phyloP scores from a whole-genome alignment of 2,113 vertebrate genomes.

The Fukomys damarensis region DNA sequence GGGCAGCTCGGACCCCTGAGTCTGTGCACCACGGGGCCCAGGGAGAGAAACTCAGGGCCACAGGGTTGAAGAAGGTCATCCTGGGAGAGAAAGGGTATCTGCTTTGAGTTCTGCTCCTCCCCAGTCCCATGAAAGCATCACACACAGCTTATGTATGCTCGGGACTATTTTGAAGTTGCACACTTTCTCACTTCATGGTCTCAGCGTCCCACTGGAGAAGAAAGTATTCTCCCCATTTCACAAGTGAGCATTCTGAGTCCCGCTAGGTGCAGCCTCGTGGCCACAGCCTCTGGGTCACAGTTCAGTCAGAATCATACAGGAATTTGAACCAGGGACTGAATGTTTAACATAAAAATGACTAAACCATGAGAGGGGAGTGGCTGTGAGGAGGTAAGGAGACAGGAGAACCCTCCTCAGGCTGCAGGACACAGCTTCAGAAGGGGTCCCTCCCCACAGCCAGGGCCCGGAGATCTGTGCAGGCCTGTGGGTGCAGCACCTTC shows the following conservation, averaged over 20 bases:
- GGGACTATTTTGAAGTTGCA: accelerated
- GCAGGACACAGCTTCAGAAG: neutral
- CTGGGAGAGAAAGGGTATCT: neutral
- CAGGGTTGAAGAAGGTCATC: neutral
- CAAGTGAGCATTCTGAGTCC: neutral
- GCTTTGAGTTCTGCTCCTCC: neutral
- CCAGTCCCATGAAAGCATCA: accelerated
- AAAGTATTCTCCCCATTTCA: neutral
- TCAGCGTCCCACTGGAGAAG: neutral
- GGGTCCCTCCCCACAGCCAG: neutral
- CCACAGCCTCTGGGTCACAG: neutral
- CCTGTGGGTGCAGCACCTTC: neutral
- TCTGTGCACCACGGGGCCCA: neutral
- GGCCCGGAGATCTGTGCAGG: neutral
- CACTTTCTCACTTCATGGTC: neutral
- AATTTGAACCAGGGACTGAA: neutral
- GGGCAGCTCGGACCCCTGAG: neutral
- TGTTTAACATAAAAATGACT: neutral
- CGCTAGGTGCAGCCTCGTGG: neutral
- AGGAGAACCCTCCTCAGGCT: neutral
- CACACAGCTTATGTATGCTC: neutral
- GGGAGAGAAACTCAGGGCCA: neutral
- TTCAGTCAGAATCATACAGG: neutral
- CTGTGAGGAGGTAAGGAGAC: neutral
- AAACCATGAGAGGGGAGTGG: accelerated